Evolutionary conservation across 2,888 invertebrate genomes (phyloP).

Genomic region (Mythimna pallens): DNA sequence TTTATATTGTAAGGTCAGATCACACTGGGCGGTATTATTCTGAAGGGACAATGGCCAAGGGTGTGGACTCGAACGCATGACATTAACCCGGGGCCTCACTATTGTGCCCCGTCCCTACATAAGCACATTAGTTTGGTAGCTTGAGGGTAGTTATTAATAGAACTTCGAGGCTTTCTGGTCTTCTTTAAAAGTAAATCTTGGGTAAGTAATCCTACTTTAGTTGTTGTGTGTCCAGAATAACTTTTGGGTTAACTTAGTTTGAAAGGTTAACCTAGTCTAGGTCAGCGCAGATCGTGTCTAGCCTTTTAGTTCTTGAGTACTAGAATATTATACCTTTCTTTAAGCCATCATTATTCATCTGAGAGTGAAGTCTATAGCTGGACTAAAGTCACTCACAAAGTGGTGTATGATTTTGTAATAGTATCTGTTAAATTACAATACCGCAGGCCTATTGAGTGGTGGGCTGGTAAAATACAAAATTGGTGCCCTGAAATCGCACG

Average conservation of each 20-base stretch:
- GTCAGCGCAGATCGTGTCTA: background rate
- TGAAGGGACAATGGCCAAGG: slow-evolving; percentile 55
- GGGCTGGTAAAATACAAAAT: too few species aligned
- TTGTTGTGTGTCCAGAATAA: slow-evolving; percentile 13
- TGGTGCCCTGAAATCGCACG: too few species aligned
- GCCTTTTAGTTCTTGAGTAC: background rate
- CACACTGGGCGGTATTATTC: slow-evolving; percentile 58
- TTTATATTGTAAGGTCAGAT: slow-evolving; percentile 54
- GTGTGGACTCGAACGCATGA: slow-evolving; percentile 59
- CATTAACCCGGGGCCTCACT: slow-evolving; percentile 60
- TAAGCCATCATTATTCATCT: background rate
- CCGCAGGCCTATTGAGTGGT: too few species aligned
- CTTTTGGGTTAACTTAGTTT: slow-evolving; percentile 22
- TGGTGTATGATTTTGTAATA: background rate
- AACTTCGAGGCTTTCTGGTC: slow-evolving; percentile 14
- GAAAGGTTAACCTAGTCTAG: background rate
- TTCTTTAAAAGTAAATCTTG: slow-evolving; percentile 48
- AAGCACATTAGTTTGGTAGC: slow-evolving; percentile 51
- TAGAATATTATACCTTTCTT: background rate
- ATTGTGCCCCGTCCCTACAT: slow-evolving; percentile 47
- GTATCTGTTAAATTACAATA: too few species aligned
- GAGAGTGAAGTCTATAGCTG: background rate
- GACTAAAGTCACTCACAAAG: background rate
- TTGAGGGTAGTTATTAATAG: slow-evolving; percentile 52
- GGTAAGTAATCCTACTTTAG: slow-evolving; percentile 38